phyloP scores from a whole-genome alignment of 2,113 vertebrate species.

The Labrus mixtus region DNA sequence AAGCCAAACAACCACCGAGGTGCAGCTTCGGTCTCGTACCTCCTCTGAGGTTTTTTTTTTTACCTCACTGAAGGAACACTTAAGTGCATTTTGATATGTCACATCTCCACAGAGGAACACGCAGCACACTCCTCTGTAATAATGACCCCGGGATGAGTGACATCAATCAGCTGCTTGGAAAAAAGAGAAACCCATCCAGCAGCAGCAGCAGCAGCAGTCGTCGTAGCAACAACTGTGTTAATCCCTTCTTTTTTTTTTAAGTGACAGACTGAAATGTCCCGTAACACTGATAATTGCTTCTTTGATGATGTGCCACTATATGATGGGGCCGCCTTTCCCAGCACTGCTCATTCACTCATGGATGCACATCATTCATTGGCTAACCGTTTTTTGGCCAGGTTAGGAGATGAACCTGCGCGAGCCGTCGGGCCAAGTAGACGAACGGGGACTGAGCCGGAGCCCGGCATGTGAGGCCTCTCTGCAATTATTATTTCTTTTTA shows the following conservation, averaged over 20 bases:
- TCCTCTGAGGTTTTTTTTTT: constrained; percentile 38
- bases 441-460: too few relatives aligned
- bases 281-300: not conserved
- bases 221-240: not conserved
- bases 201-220: not conserved
- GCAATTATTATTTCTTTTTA: too few relatives aligned
- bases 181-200: not conserved
- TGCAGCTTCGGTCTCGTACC: constrained; percentile 48
- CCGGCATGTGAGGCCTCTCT: too few relatives aligned
- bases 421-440: not conserved
- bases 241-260: too few relatives aligned
- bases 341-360: not conserved
- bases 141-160: constrained; percentile 43
- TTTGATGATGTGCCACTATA: not conserved
- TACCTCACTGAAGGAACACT: constrained; percentile 34
- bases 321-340: not conserved
- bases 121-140: constrained; percentile 25
- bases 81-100: constrained; percentile 45
- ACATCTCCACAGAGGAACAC: not conserved
- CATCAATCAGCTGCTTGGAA: constrained; percentile 45
- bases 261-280: not conserved
- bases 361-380: not conserved
- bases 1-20: constrained; percentile 61
- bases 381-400: constrained; percentile 1
- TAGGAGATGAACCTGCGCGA: not conserved